A percentile compares a stretch with the other conserved stretches of the same genome.
Conservation (phyloP, 1,140 invertebrate species). For the Apocrypta bakeri region DNA sequence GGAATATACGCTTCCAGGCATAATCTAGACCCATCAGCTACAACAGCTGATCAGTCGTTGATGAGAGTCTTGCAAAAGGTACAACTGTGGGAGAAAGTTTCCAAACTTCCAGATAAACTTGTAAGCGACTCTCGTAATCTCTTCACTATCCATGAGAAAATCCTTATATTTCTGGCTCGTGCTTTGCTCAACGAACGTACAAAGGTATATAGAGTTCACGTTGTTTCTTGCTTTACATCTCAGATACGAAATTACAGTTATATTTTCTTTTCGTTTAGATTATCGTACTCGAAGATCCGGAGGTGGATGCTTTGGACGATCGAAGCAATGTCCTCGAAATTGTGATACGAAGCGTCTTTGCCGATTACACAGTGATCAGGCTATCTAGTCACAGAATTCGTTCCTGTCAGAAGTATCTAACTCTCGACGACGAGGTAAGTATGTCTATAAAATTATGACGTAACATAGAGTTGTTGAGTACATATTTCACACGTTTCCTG, state of each 20-base stretch:
- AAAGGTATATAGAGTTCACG: conserved; percentile 46
- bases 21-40: conserved; percentile 55
- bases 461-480: not conserved
- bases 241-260: not conserved
- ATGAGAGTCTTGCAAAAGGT: conserved; percentile 55
- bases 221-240: not conserved
- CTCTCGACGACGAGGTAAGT: conserved; percentile 50
- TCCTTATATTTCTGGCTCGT: conserved; percentile 55
- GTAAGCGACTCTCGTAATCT: conserved; percentile 51
- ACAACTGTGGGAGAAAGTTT: conserved; percentile 57
- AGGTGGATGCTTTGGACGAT: not conserved
- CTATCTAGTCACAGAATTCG: conserved; percentile 52
- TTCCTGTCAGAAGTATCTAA: conserved; percentile 50
- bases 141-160: conserved; percentile 54
- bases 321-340: conserved; percentile 50
- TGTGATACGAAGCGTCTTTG: conserved; percentile 53
- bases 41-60: conserved; percentile 48
- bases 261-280: conserved; percentile 23
- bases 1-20: conserved; percentile 30
- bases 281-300: conserved; percentile 30
- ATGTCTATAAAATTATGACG: not conserved
- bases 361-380: conserved; percentile 56
- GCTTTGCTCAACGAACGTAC: conserved; percentile 52
- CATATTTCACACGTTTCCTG: not conserved
- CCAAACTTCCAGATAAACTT: conserved; percentile 52